Conservation (phyloP, 1,140 invertebrate genomes). For the Macrobrachium rosenbergii region DNA sequence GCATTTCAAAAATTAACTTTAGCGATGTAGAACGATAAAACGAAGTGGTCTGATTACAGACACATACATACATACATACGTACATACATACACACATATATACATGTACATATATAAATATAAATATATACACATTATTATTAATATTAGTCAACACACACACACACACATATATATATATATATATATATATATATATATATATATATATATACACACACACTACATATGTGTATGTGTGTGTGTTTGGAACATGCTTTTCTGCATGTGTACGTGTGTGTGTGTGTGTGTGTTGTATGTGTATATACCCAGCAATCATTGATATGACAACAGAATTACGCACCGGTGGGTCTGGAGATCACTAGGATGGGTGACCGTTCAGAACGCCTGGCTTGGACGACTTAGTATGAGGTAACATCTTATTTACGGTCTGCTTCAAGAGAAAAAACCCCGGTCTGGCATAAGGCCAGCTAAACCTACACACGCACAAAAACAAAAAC, state of each 20-base stretch:
- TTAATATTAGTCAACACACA: too few species aligned
- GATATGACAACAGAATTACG: neutral
- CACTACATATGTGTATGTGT: conserved; percentile 17
- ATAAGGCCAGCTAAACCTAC: too few species aligned
- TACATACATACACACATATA: neutral
- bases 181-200: conserved; percentile 28
- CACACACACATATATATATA: conserved; percentile 12
- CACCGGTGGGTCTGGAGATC: too few species aligned
- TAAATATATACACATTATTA: neutral
- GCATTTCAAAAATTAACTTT: too few species aligned
- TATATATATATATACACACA: conserved; percentile 18
- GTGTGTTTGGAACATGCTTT: too few species aligned
- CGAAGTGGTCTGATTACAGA: neutral
- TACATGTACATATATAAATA: conserved; percentile 12
- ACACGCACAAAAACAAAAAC: too few species aligned
- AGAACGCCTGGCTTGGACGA: too few species aligned
- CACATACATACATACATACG: conserved; percentile 13
- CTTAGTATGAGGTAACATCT: too few species aligned
- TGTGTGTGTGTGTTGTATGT: conserved; percentile 2
- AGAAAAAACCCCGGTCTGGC: too few species aligned
- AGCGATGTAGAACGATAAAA: too few species aligned
- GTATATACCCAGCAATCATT: neutral
- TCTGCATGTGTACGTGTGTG: conserved; percentile 18
- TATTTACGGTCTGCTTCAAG: too few species aligned
- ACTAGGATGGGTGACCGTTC: too few species aligned